Base-by-base conservation (phyloP, 2,797 vertebrate genomes). In the Leucoraja ocellata region DNA sequence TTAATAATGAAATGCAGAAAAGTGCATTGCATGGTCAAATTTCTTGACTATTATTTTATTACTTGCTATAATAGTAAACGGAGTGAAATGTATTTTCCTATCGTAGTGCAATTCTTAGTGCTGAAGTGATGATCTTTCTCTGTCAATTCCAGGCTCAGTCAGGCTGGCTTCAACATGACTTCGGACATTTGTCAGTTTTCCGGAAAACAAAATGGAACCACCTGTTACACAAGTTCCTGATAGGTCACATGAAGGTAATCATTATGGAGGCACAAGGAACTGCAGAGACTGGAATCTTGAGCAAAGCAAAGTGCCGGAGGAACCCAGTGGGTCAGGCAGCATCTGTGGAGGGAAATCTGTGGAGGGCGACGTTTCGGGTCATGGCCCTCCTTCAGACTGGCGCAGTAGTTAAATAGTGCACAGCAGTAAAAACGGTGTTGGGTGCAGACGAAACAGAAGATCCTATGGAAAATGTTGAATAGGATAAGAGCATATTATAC, bases 121-220 rank as follows among this genome's bases (percentile, higher is more conserved):
- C 21, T 5, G 25, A 74, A 9, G 14, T 78, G 11, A 25, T 21
- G 11, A 11, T 68, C n/a, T 46, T 2, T 61, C 11, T 91, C 39
- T 63, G 7, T 68, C 18, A 1, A 39, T 93, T 93, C 23, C 94
- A 99, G 98, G 95, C 96, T 6, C 98, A 99, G 94, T 97, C 98
- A 68, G 98, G 97, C 76, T 97, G 97, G 97, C 95, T 97, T 91
- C 97, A 97, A 25, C 97, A 97, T 0, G 97, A 97, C 79, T 97
- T 98, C 63, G 99, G 98, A 94, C 99, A 99, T 94, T 96, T 99
- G 80, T 99, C 99, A 18, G 98, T 99, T 93, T 99, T 98, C 94
- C 97, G 96, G 95, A 98, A 95, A 91, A 97, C 98, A 71, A 93
- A 54, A 21, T 99, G 98, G 98, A 99, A 99, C 95, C 98, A 98